These are phyloP conservation scores for Conchocele bisecta DNA, from an alignment of 2,888 invertebrate species.

Conservation along the genomic window DNA sequence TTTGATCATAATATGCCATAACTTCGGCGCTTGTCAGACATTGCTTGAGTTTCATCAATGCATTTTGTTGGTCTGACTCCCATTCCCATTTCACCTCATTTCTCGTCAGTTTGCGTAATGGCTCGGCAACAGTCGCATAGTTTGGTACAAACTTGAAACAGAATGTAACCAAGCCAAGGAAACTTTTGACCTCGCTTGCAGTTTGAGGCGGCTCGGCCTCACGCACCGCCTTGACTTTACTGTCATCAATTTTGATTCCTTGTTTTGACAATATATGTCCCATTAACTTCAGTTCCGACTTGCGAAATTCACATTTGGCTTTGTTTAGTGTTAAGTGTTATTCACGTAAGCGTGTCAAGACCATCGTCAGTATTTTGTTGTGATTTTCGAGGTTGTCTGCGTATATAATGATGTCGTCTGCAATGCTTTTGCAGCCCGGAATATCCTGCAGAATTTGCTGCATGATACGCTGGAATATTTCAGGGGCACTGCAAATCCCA, in stretches of 20 bases:
- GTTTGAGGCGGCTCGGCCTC: conserved; percentile 4
- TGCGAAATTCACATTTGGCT: conserved; percentile 7
- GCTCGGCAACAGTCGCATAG: conserved; percentile 16
- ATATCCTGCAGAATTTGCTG: conserved; percentile 14
- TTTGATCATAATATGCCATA: conserved; percentile 13
- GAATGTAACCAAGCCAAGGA: conserved; percentile 13
- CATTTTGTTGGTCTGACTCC: background rate
- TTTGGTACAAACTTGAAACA: conserved; percentile 11
- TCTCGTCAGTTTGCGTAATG: conserved; percentile 14
- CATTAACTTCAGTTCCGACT: conserved; percentile 7
- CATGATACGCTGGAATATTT: conserved; percentile 17
- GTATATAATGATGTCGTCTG: conserved; percentile 20
- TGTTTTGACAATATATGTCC: conserved; percentile 8
- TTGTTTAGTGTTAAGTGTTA: conserved; percentile 14
- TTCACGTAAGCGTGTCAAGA: background rate
- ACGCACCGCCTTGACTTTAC: conserved; percentile 7
- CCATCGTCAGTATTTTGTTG: background rate
- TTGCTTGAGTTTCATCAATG: background rate
- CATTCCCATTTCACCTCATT: conserved; percentile 3
- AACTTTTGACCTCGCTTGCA: conserved; percentile 1
- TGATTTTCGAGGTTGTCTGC: conserved; percentile 9
- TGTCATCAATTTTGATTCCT: conserved; percentile 2
- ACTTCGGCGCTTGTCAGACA: conserved; percentile 5
- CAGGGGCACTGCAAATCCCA: conserved; percentile 36
- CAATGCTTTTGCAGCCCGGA: conserved; percentile 11